phyloP scores from a whole-genome alignment of 2,888 invertebrate species.

The Pocota personata region DNA sequence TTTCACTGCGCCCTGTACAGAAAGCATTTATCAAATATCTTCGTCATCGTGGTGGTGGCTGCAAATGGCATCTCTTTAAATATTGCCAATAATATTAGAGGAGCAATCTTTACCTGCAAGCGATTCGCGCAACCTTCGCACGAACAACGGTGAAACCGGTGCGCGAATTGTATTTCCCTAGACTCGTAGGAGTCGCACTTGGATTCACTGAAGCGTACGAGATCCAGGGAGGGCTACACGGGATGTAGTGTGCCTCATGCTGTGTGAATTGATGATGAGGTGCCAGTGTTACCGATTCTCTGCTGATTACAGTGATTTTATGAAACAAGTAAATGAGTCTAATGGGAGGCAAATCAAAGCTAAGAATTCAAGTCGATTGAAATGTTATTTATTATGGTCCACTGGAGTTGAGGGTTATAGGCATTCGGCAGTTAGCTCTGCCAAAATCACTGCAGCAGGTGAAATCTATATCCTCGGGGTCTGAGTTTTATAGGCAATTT shows the following conservation, averaged over 20 bases:
- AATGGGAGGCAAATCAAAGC: constrained; percentile 1
- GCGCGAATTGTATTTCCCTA: constrained; percentile 23
- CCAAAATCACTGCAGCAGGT: constrained; percentile 15
- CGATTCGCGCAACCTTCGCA: constrained; percentile 20
- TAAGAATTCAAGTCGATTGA: constrained; percentile 33
- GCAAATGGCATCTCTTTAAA: constrained; percentile 51
- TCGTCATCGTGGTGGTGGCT: constrained; percentile 9
- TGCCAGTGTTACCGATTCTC: constrained; percentile 58
- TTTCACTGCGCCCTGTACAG: constrained; percentile 24
- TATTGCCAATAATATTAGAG: constrained; percentile 45
- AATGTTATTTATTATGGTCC: constrained; percentile 46
- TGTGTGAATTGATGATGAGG: constrained; percentile 48
- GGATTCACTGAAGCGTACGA: constrained; percentile 37
- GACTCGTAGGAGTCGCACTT: constrained; percentile 48
- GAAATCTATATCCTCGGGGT: constrained; percentile 34
- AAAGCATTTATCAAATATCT: constrained; percentile 45
- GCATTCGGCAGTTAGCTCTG: not conserved
- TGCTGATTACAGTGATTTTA: constrained; percentile 49
- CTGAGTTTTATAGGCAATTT: not conserved
- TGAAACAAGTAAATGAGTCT: constrained; percentile 19
- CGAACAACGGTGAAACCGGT: constrained; percentile 29
- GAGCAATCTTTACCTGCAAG: constrained; percentile 29
- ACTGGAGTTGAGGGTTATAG: constrained; percentile 17
- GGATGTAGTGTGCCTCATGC: not conserved
- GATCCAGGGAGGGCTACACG: not conserved